Evolutionary conservation across 2,797 vertebrate species (phyloP), one percentile per base, ranked within the genome.

Genomic region (Falco novaeseelandiae): DNA sequence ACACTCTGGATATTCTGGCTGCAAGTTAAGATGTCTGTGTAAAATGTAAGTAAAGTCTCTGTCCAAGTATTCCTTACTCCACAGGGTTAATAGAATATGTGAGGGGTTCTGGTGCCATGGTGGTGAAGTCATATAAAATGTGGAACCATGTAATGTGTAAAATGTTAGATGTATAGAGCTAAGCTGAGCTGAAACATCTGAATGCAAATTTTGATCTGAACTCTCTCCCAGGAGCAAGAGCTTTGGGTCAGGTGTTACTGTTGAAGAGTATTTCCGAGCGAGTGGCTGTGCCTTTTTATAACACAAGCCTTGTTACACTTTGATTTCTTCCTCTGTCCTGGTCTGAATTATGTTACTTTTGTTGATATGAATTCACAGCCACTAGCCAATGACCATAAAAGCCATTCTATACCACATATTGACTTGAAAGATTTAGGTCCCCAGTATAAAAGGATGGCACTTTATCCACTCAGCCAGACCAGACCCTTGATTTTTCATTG

Each of bases 401-500:
- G 89, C 62, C 65, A 72, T 93, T 97, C 83, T 89, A 42, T 83
- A 46, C 87, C 90, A 91, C 94, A 81, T 96, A 92, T 58, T 93
- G 94, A 87, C 90, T 94, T 96, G 90, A 96, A 97, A 97, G 94
- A 91, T 95, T 94, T 94, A 95, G 85, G 91, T 97, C 87, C 71
- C 69, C 55, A 7, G 82, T 96, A 97, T 94, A 78, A 96, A 96
- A 96, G 89, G 85, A 93, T 95, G 91, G 59, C 86, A 94, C 87
- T 96, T 97, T 95, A 95, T 94, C 83, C 94, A 94, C 96, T 97
- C 96, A 96, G 95, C 80, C 88, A 95, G 96, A 96, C 93, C 72
- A 90, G 84, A 90, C 71, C 84, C 93, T 96, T 96, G 93, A 97
- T 97, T 97, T 97, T 91, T 93, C 93, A 77, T 94, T 93, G 84